A percentile compares a stretch with the other conserved stretches of the same genome.
Evolutionary conservation across 2,113 vertebrate genomes (phyloP).

Genomic region (Vidua macroura): DNA sequence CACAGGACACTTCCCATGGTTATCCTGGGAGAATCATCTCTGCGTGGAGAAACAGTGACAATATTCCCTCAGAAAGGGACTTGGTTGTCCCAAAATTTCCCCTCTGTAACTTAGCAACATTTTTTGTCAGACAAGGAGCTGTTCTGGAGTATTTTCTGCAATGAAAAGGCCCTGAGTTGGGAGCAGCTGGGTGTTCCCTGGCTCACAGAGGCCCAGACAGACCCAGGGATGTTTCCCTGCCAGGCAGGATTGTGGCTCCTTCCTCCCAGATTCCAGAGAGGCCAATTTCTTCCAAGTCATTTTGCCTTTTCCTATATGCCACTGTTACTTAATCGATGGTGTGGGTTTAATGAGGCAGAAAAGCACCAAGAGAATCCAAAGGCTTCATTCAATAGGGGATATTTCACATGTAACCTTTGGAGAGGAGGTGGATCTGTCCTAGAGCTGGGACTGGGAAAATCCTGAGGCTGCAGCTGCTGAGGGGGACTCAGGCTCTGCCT

Average conservation of each 20-base stretch:
- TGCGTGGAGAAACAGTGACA: background rate
- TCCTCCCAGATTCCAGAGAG: background rate
- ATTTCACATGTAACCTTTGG: background rate
- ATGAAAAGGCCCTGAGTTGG: background rate
- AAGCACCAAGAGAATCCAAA: background rate
- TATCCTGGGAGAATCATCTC: rapidly evolving
- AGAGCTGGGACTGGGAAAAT: background rate
- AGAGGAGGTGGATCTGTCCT: background rate
- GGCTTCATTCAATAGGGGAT: background rate
- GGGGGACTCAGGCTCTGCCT: background rate
- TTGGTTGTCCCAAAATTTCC: background rate
- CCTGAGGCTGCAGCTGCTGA: background rate
- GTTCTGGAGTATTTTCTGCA: background rate
- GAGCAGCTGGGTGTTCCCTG: background rate
- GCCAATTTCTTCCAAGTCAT: conserved; percentile 15
- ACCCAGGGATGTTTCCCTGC: background rate
- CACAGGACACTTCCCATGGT: background rate
- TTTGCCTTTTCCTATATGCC: background rate
- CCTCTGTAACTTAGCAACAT: conserved; percentile 17
- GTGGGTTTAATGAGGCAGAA: conserved; percentile 10
- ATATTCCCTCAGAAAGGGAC: background rate
- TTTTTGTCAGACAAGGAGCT: background rate
- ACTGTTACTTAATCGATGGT: background rate
- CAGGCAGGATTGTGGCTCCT: background rate
- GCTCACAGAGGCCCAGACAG: background rate